Evolutionary conservation across 1,140 invertebrate genomes (phyloP).

Genomic region (Bombus huntii): DNA sequence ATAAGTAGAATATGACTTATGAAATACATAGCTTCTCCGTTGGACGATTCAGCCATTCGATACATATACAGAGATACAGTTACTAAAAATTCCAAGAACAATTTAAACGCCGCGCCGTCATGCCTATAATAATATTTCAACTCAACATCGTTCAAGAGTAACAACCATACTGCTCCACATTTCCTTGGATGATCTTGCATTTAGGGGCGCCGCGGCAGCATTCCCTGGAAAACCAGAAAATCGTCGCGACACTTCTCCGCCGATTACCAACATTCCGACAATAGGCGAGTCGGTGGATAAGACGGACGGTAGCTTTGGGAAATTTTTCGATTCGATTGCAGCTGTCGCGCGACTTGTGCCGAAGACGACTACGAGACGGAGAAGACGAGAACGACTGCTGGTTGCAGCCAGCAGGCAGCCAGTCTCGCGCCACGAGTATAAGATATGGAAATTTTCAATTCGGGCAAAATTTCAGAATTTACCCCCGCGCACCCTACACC

Average conservation of each 20-base stretch:
- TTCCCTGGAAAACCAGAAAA: neutral
- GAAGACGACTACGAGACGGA: constrained; percentile 27
- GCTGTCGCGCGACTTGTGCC: constrained; percentile 55
- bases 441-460: constrained; percentile 81
- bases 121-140: neutral
- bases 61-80: neutral
- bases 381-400: constrained; percentile 41
- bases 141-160: neutral
- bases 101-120: neutral
- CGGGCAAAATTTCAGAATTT: constrained; percentile 80
- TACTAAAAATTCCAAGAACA: neutral
- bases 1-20: too few relatives aligned
- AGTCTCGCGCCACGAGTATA: constrained; percentile 66
- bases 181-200: neutral
- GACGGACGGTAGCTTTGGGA: constrained; percentile 52
- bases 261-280: constrained; percentile 40
- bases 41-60: too few relatives aligned
- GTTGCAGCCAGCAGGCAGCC: constrained; percentile 53
- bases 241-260: constrained; percentile 17
- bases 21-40: neutral
- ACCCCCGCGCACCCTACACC: constrained; percentile 63
- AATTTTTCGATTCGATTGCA: constrained; percentile 71
- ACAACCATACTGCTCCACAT: neutral
- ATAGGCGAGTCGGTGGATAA: constrained; percentile 38
- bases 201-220: neutral